Base-by-base conservation (phyloP, 2,888 invertebrate species). In the Rhagium mordax region DNA sequence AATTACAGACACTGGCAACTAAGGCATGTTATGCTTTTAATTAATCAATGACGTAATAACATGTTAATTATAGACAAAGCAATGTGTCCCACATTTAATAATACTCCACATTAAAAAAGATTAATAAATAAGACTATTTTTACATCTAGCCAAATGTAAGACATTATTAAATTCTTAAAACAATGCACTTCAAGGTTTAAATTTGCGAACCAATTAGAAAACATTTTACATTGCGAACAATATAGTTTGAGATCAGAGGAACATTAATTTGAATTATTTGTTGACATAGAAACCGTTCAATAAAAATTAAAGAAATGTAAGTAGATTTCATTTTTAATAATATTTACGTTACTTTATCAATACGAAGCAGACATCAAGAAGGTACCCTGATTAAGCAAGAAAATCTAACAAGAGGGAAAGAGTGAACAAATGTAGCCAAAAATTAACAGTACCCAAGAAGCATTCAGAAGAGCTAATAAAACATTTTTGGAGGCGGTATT, bases 1-100 rank as follows among this genome's bases (percentile, higher is more conserved):
- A 81, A 81, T 81, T 81, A 80, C 51, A 72, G 73, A 75, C 67
- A 69, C 74, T 74, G 66, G 64, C 67, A 74, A 51, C 69, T 47
- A 73, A 73, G 66, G 67, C 75, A 74, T 73, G 66, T 70, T 67
- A 72, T 76, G 71, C 69, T 59, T 78, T 76, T 73, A 79, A 79
- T 80, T 81, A 79, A 75, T 75, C 60, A 70, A 75, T 81, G 80
- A 81, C 80, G 80, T 81, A 79, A 81, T 55, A 57, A 74, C 29
- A 72, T 74, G 70, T 73, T 77, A 77, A 79, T 79, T 78, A 73
- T 73, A 73, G 61, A 68, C 47, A 51, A 24, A 57, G 21, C 48
- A 68, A 68, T 68, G 16, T 66, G 48, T 68, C 57, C 57, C 48
- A 68, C 48, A 68, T 68, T 47, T 48, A 27, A 27, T 47, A 65